Percentiles rank a stretch among this genome's conserved stretches.
These are phyloP conservation scores for Alentia gelatinosa DNA, from an alignment of 2,888 invertebrate genomes.

Conservation along the genomic window DNA sequence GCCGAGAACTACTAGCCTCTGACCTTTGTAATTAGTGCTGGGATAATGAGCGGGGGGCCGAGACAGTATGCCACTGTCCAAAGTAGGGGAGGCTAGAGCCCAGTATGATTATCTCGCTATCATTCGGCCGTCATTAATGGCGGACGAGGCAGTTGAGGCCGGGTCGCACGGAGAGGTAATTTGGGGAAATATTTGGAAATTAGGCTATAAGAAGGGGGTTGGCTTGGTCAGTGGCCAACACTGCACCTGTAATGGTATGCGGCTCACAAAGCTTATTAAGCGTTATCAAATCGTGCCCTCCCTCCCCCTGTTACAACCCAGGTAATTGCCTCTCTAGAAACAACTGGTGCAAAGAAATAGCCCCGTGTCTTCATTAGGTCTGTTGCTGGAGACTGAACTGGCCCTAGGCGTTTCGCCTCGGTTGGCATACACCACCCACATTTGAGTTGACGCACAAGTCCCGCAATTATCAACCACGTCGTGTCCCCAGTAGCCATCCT, in stretches of 20 bases:
- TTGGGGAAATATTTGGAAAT: conserved; percentile 35
- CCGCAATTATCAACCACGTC: neutral
- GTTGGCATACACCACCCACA: neutral
- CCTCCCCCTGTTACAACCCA: neutral
- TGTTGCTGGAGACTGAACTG: neutral
- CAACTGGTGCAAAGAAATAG: conserved; percentile 11
- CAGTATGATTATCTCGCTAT: conserved; percentile 36
- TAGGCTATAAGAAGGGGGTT: conserved; percentile 30
- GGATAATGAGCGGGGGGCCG: conserved; percentile 19
- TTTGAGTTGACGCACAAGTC: neutral
- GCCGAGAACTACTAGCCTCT: conserved; percentile 37
- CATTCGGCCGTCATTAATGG: neutral
- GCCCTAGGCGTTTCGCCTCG: neutral
- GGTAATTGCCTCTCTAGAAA: neutral
- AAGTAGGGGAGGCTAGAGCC: neutral
- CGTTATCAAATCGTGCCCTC: conserved; percentile 19
- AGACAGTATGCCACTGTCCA: conserved; percentile 49
- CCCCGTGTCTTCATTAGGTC: neutral
- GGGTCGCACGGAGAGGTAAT: conserved; percentile 10
- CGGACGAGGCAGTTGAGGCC: neutral
- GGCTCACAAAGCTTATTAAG: neutral
- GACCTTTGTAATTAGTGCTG: conserved; percentile 31
- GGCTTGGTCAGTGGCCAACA: conserved; percentile 34
- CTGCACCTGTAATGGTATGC: conserved; percentile 36
- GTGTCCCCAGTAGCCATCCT: too few species aligned